These are phyloP conservation scores for Parascotia fuliginaria DNA, from an alignment of 2,888 invertebrate genomes.

Conservation along the genomic window DNA sequence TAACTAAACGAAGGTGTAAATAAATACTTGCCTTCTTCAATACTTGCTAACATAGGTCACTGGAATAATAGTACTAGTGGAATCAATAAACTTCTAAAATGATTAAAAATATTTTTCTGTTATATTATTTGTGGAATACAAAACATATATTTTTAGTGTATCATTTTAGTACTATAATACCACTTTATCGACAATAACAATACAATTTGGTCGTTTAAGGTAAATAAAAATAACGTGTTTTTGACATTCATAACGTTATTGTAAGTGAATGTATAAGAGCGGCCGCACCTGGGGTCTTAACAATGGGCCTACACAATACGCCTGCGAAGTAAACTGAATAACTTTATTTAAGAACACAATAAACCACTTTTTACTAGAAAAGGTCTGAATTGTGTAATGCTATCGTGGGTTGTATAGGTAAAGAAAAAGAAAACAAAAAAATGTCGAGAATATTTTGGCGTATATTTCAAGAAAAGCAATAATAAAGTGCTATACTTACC, in stretches of 20 bases:
- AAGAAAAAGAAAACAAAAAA: constrained; percentile 54
- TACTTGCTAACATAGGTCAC: too few species aligned
- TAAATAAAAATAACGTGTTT: constrained; percentile 78
- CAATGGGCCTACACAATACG: constrained; percentile 76
- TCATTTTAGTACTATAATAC: constrained; percentile 46
- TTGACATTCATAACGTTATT: constrained; percentile 81
- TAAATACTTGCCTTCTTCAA: too few species aligned
- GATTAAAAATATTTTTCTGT: too few species aligned
- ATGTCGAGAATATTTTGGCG: constrained; percentile 18
- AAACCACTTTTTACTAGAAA: constrained; percentile 81
- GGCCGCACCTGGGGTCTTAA: constrained; percentile 71
- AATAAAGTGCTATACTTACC: background rate
- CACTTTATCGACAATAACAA: constrained; percentile 62
- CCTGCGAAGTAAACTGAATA: constrained; percentile 77
- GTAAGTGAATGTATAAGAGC: constrained; percentile 66
- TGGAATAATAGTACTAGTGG: too few species aligned
- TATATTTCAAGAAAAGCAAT: constrained; percentile 21
- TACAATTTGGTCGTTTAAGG: constrained; percentile 60
- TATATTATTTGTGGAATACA: too few species aligned
- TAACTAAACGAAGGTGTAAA: too few species aligned
- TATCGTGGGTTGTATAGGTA: constrained; percentile 55
- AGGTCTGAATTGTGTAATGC: constrained; percentile 68
- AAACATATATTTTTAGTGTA: constrained; percentile 19
- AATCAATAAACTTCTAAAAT: too few species aligned
- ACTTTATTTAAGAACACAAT: constrained; percentile 84